A percentile compares a stretch with the other conserved stretches of the same genome.
These are phyloP conservation scores for Philaethria dido DNA, from an alignment of 2,888 invertebrate genomes.

Conservation along the genomic window DNA sequence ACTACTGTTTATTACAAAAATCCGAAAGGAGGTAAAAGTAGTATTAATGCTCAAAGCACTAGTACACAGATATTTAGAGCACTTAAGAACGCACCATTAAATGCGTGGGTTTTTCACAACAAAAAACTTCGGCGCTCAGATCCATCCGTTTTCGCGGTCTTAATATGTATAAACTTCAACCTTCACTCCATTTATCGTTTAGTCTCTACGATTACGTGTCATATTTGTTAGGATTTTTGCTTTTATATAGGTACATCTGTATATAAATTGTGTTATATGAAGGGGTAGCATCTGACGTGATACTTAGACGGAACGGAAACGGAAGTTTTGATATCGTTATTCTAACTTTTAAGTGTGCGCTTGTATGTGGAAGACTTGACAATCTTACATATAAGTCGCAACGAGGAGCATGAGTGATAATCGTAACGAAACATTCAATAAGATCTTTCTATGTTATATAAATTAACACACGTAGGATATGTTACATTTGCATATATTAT, in stretches of 20 bases:
- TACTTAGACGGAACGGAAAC: constrained; percentile 13
- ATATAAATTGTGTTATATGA: neutral
- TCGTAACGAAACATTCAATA: neutral
- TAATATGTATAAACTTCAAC: too few species aligned
- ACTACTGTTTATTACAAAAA: too few species aligned
- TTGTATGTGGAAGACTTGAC: constrained; percentile 8
- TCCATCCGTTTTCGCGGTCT: too few species aligned
- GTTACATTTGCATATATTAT: too few species aligned
- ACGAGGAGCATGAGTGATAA: neutral
- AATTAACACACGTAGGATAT: too few species aligned
- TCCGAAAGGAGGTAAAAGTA: too few species aligned
- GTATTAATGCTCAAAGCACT: too few species aligned
- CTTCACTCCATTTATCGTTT: too few species aligned
- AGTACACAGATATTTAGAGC: too few species aligned
- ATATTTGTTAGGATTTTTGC: neutral
- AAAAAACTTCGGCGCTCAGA: too few species aligned
- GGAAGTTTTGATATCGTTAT: constrained; percentile 18
- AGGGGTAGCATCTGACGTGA: neutral
- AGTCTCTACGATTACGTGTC: neutral
- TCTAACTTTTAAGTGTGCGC: constrained; percentile 18
- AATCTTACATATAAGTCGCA: constrained; percentile 3
- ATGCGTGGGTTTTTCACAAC: too few species aligned
- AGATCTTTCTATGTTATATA: neutral
- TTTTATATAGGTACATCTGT: neutral
- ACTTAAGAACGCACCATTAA: too few species aligned